phyloP scores from a whole-genome alignment of 2,797 vertebrate genomes.

The Sorex maritimensis region DNA sequence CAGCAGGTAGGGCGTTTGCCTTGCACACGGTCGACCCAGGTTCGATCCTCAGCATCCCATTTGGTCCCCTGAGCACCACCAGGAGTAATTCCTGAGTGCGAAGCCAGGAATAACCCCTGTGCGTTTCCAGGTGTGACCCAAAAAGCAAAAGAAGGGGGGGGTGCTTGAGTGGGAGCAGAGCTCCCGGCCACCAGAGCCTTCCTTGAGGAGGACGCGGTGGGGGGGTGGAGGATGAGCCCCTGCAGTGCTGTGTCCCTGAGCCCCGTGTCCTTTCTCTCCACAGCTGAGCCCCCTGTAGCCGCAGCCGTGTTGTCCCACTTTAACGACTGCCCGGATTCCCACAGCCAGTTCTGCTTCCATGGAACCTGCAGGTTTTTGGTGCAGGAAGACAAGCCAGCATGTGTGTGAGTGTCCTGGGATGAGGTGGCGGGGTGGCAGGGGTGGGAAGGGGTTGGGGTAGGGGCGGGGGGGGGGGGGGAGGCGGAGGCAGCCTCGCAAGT shows the following conservation, averaged over 20 bases:
- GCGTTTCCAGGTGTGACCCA: no score
- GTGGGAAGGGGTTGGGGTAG: no score
- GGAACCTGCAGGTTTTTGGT: slow-evolving; percentile 97
- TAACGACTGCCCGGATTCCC: slow-evolving; percentile 95
- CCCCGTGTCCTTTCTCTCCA: slow-evolving; percentile 70
- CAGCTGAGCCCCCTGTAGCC: slow-evolving; percentile 92
- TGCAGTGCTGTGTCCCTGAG: slow-evolving; percentile 26
- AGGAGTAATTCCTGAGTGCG: no score
- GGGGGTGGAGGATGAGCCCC: background rate
- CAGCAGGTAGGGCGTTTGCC: no score
- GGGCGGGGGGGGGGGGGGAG: background rate
- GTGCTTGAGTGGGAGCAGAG: background rate
- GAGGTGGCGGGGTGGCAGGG: background rate
- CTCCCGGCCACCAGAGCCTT: background rate
- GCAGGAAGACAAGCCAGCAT: slow-evolving; percentile 95
- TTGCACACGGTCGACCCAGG: no score
- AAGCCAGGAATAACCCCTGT: no score
- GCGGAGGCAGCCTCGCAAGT: background rate
- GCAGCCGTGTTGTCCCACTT: slow-evolving; percentile 96
- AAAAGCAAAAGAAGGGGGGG: no score
- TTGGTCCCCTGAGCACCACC: no score
- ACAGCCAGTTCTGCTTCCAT: slow-evolving; percentile 97
- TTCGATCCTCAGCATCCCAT: no score
- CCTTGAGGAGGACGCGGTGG: background rate
- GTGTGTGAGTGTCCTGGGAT: slow-evolving; percentile 94